These are phyloP conservation scores for Todiramphus saurophagus DNA, from an alignment of 2,113 vertebrate genomes.

Conservation along the genomic window DNA sequence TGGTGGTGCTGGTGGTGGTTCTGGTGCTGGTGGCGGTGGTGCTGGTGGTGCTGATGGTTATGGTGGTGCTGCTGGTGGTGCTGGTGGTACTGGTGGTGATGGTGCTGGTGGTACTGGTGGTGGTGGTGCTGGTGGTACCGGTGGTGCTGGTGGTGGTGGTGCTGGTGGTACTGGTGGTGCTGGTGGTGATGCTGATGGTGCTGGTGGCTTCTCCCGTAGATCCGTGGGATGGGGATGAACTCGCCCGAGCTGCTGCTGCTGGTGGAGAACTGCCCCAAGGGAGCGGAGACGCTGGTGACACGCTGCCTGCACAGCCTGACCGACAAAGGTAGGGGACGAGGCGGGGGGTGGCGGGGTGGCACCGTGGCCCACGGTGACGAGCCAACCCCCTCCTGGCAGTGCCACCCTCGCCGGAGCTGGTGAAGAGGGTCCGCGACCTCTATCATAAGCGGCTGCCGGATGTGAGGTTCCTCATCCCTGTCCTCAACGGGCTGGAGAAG, in stretches of 20 bases:
- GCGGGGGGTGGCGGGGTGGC: neutral
- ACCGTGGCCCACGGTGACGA: fast-evolving
- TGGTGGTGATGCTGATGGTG: no score
- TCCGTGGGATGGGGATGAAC: constrained; percentile 97
- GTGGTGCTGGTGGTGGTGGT: no score
- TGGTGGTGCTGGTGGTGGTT: no score
- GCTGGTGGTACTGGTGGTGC: neutral
- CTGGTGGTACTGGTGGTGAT: no score
- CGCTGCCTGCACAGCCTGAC: constrained; percentile 94
- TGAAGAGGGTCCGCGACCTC: constrained; percentile 91
- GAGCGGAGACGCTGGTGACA: constrained; percentile 91
- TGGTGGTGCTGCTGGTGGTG: no score
- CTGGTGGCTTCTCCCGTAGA: constrained; percentile 50
- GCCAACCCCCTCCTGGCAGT: constrained; percentile 66
- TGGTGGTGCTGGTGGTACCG: no score
- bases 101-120: no score
- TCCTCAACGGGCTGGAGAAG: constrained; percentile 96
- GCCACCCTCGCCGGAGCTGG: constrained; percentile 92
- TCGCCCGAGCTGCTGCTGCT: constrained; percentile 91
- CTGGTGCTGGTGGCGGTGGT: no score
- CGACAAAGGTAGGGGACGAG: constrained; percentile 83
- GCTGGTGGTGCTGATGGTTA: no score
- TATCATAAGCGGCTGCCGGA: constrained; percentile 95
- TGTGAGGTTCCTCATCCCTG: constrained; percentile 92
- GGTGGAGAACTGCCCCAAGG: constrained; percentile 96